Conservation (phyloP, 2,797 vertebrate genomes). For the Neomorphus geoffroyi region DNA sequence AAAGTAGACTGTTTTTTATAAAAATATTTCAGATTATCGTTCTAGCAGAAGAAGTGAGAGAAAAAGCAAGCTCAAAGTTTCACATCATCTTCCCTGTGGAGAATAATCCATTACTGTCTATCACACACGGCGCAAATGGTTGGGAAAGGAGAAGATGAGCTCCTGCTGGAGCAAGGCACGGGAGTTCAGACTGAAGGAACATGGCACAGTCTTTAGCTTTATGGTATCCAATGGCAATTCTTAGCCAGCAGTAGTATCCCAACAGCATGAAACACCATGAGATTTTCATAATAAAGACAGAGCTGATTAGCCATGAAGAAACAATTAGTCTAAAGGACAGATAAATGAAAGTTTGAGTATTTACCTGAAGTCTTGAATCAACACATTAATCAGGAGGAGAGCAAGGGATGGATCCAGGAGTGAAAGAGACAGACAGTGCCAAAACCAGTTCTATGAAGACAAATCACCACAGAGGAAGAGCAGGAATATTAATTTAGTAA, state of each 20-base stretch:
- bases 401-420: rapidly evolving
- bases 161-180: neutral
- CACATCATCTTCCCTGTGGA: neutral
- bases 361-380: neutral
- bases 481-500: neutral
- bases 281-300: neutral
- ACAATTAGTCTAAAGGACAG: neutral
- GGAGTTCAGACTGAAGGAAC: neutral
- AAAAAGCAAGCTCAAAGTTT: neutral
- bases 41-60: neutral
- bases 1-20: neutral
- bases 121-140: neutral
- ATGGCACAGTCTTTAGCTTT: neutral
- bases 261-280: neutral
- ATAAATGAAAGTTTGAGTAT: neutral
- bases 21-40: neutral
- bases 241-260: neutral
- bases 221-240: neutral
- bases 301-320: neutral
- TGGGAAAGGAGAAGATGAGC: neutral
- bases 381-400: neutral
- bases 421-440: neutral
- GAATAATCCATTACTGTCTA: neutral
- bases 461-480: neutral
- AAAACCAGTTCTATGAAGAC: neutral